Evolutionary conservation across 2,888 invertebrate genomes (phyloP), one percentile per base, ranked within the genome.

Genomic region (Steinernema scapterisci): DNA sequence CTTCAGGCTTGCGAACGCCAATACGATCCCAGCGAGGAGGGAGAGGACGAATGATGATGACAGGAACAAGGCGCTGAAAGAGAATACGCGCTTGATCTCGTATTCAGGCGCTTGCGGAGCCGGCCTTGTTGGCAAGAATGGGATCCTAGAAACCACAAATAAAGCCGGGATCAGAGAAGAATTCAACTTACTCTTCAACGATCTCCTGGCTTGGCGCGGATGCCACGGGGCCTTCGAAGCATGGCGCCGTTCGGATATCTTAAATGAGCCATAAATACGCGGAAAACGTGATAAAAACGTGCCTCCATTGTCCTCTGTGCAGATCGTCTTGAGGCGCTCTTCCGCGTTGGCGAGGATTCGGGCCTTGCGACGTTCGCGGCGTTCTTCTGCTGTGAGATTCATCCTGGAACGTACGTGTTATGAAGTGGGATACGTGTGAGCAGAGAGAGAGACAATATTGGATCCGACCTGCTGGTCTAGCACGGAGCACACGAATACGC

Each of bases 341-440:
- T 63, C 63, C 31, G 31, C 27, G 27, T 63, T 63, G 9, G 21
- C 63, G 2, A 63, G 63, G 16, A 63, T 63, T 21, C 63, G 63
- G 9, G 23, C 27, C 31, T 63, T 63, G 63, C 63, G 63, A 31
- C 63, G 63, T 63, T 63, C 25, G 13, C 63, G 63, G 63, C 63
- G 63, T 31, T 63, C 63, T n/a, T 63, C 63, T 2, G 63, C 63
- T 27, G 31, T 63, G 3, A 63, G 63, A 52, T 52, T 52, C 19
- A 19, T 48, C 16, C n/a, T 48, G 48, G 48, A 13, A 48, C n/a
- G n/a, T 9, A 44, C 45, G 9, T 44, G 45, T 44, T 13, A 44
- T 9, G 7, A 44, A 44, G 45, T 9, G 45, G 13, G 45, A 9
- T 44, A 44, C n/a, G n/a, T n/a, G n/a, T n/a, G n/a, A n/a, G n/a